Percentiles rank a stretch among this genome's conserved stretches.
Conservation (phyloP, 2,113 vertebrate genomes). For the Brienomyrus brachyistius region DNA sequence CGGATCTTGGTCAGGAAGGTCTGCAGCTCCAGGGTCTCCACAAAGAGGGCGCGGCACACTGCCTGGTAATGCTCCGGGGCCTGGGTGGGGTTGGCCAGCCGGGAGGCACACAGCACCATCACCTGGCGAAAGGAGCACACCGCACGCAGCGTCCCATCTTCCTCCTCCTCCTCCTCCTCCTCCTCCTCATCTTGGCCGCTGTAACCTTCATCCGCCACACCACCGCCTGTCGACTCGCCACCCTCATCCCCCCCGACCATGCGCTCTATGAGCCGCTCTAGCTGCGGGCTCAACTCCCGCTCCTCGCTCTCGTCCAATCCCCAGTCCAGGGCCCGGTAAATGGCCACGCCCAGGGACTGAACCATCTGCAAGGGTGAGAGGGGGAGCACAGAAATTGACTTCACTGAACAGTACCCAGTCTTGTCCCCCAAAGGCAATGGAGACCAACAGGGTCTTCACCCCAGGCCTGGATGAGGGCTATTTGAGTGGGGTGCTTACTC, state of each 20-base stretch:
- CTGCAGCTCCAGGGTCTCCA: conserved; percentile 85
- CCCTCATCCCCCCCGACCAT: conserved; percentile 71
- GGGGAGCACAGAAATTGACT: neutral
- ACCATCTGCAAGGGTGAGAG: conserved; percentile 67
- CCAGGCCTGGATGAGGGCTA: neutral
- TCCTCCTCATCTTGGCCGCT: conserved; percentile 85
- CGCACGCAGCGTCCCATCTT: conserved; percentile 38
- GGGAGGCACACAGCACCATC: conserved; percentile 70
- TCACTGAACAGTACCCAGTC: neutral
- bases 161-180: conserved; percentile 69
- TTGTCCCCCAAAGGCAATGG: neutral
- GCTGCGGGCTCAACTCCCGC: conserved; percentile 79
- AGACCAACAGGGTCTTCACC: neutral
- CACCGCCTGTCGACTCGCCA: conserved; percentile 43
- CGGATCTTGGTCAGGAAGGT: conserved; percentile 82
- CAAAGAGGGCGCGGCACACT: conserved; percentile 81
- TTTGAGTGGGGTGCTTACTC: conserved; percentile 18
- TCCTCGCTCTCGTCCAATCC: conserved; percentile 88
- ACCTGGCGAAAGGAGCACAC: conserved; percentile 75
- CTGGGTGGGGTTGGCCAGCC: conserved; percentile 65
- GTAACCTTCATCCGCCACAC: conserved; percentile 76
- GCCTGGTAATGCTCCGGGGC: conserved; percentile 85
- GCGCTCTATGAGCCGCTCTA: conserved; percentile 86
- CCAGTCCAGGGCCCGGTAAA: conserved; percentile 94
- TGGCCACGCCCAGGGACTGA: conserved; percentile 81